Evolutionary conservation across 35 echinoderm and acorn worm genomes (phyloP).

Genomic region (Strongylocentrotus purpuratus): DNA sequence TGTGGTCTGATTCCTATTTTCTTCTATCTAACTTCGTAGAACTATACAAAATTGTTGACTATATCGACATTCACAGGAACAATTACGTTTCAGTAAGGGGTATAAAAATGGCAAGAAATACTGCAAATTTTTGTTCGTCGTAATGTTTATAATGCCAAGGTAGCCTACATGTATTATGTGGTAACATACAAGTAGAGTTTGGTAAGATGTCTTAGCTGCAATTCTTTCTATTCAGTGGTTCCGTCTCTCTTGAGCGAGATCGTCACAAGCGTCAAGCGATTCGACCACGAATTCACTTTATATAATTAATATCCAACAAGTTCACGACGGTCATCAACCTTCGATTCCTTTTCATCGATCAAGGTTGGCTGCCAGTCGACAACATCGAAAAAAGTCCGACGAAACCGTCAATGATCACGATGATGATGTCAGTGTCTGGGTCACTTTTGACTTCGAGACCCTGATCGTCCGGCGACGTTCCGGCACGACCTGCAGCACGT

Average conservation of each 20-base stretch:
- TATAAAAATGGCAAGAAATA: neutral
- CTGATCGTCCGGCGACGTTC: conserved; percentile 30
- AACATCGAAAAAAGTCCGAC: neutral
- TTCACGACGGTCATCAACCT: neutral
- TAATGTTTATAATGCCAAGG: neutral
- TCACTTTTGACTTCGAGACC: conserved; percentile 7
- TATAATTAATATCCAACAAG: neutral
- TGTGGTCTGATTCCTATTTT: no score
- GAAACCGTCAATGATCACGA: neutral
- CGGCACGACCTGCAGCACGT: conserved; percentile 56
- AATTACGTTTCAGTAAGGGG: neutral
- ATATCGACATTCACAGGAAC: neutral
- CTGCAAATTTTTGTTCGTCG: neutral
- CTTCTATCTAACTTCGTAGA: no score
- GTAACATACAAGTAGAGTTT: no score
- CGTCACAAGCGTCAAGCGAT: neutral
- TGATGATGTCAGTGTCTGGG: neutral
- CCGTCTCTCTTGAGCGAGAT: neutral
- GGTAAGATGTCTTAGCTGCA: neutral
- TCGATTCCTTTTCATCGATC: neutral
- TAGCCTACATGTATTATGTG: neutral
- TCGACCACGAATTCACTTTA: neutral
- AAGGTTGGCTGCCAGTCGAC: neutral
- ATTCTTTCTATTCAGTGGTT: neutral
- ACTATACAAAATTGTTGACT: neutral